Conservation (phyloP, 1,140 invertebrate genomes). For the Anastatus disparis region DNA sequence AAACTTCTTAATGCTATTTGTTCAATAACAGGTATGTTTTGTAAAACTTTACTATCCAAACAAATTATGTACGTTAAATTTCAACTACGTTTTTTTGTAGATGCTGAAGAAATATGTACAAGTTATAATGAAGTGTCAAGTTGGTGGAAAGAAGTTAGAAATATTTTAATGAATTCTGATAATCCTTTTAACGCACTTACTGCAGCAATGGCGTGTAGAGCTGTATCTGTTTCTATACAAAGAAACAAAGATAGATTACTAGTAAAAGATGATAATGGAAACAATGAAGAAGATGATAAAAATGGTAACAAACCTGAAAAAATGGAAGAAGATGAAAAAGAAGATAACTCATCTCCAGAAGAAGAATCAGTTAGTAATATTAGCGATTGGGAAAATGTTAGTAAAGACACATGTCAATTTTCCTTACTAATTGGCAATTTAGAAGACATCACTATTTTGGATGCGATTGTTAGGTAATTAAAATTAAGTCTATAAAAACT, state of each 20-base stretch:
- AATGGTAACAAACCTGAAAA: slow-evolving; percentile 26
- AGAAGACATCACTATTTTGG: slow-evolving; percentile 86
- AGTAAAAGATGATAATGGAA: slow-evolving; percentile 50
- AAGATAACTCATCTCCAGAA: slow-evolving; percentile 51
- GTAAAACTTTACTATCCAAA: neutral
- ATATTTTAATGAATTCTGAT: slow-evolving; percentile 74
- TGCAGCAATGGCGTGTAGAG: slow-evolving; percentile 80
- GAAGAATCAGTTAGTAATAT: slow-evolving; percentile 64
- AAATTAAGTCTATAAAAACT: slow-evolving; percentile 40
- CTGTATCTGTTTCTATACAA: slow-evolving; percentile 71
- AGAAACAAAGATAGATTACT: slow-evolving; percentile 60
- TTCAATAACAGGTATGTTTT: slow-evolving; percentile 57
- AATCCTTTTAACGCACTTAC: slow-evolving; percentile 79
- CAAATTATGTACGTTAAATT: neutral
- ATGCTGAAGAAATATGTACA: slow-evolving; percentile 62
- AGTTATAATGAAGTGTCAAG: slow-evolving; percentile 74
- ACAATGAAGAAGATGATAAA: slow-evolving; percentile 32
- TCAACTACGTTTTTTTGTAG: slow-evolving; percentile 43
- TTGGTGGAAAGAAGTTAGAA: slow-evolving; percentile 82
- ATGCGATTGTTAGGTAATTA: slow-evolving; percentile 74
- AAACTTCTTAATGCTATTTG: slow-evolving; percentile 65
- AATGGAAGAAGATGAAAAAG: slow-evolving; percentile 23
- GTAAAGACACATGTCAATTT: slow-evolving; percentile 87
- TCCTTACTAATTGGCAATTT: slow-evolving; percentile 86
- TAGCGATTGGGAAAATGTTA: slow-evolving; percentile 84